Evolutionary conservation across 92 coral and sea anemone genomes (phyloP), one percentile per base, ranked within the genome.

Genomic region (Pocillopora grandis): DNA sequence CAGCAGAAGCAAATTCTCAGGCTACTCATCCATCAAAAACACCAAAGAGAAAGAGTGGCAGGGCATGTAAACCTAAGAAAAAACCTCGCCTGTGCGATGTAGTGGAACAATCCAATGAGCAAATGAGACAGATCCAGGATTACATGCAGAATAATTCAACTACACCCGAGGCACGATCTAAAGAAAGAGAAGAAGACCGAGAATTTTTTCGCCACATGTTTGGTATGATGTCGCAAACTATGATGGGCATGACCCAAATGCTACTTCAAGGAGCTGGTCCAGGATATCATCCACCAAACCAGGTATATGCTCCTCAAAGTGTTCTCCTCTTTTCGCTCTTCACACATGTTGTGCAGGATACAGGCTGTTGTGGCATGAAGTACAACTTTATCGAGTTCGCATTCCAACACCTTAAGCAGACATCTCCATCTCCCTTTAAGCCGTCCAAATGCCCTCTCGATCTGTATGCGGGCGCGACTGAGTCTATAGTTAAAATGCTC

Each of bases 21-120:
- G 71, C 48, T 85, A 77, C 78, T 68, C 88, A 77, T 83, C 67
- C 88, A 77, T 77, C 88, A 85, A 85, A 77, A 85, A n/a, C 88
- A 85, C 89, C 80, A 85, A 85, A 85, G 79, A 78, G 35, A 85
- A 78, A 78, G 55, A 78, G 84, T 71, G 88, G 88, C 71, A 69
- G 65, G 73, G 12, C 79, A 52, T 78, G 73, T 61, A 42, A 61
- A 18, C 83, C 88, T 59, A 85, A 77, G 81, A 84, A 85, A 70
- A 76, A 68, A 78, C 73, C 89, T 19, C 64, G 89, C 67, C 62
- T 78, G 58, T 78, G 63, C 71, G 84, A 86, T 87, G 60, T 74
- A 87, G 81, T 87, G 81, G 86, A 87, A 66, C 86, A 87, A 87
- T 74, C 76, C n/a, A 87, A 87, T 87, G 77, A 87, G 74, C 86